These are phyloP conservation scores for Temnothorax longispinosus DNA, from an alignment of 1,140 invertebrate genomes.

Conservation along the genomic window DNA sequence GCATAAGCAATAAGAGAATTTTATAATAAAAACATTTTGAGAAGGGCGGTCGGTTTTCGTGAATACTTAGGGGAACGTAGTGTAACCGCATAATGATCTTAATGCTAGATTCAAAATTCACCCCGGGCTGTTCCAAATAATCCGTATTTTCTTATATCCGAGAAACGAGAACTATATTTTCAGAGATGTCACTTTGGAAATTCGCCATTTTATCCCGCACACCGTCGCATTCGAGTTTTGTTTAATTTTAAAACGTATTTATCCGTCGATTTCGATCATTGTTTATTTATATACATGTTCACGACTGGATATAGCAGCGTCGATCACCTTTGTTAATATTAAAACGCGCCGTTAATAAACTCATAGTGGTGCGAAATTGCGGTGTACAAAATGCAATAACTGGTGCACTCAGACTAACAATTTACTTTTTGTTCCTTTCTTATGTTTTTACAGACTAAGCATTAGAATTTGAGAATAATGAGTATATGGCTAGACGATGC, in stretches of 20 bases:
- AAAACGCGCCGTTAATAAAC: background rate
- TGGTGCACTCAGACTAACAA: background rate
- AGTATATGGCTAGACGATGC: background rate
- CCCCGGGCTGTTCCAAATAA: background rate
- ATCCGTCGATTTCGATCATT: background rate
- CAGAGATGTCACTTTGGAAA: background rate
- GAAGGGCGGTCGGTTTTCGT: background rate
- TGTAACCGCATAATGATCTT: constrained; percentile 17
- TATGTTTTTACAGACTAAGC: background rate
- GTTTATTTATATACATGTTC: background rate
- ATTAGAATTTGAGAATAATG: background rate
- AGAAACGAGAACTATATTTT: background rate
- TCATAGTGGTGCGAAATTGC: background rate
- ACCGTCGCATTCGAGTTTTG: background rate
- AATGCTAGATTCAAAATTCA: background rate
- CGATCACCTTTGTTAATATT: constrained; percentile 26
- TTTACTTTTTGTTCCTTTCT: background rate
- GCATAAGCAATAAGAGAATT: constrained; percentile 45
- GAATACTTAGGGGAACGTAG: constrained; percentile 28
- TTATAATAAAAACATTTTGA: too few species aligned
- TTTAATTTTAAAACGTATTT: constrained; percentile 33
- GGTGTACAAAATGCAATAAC: constrained; percentile 6
- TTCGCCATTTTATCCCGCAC: background rate
- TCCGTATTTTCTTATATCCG: background rate
- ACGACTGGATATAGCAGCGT: background rate